Percentiles rank a stretch among this genome's conserved stretches.
Evolutionary conservation across 2,888 invertebrate genomes (phyloP).

Genomic region (Caenorhabditis imperialis): DNA sequence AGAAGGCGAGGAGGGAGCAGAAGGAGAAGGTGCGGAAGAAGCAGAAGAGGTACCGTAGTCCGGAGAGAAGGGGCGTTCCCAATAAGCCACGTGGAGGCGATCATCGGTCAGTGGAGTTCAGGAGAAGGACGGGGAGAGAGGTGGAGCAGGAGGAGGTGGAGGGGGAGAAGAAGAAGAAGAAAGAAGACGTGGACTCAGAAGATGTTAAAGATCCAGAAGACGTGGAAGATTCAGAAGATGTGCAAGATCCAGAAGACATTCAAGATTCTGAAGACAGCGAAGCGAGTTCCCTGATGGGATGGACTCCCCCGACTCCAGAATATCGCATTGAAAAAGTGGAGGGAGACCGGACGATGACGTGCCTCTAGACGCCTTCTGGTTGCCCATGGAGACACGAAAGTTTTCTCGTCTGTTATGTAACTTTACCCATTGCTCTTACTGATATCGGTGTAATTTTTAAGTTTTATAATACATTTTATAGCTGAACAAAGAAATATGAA

Average conservation of each 20-base stretch:
- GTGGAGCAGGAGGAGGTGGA: background rate
- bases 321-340: background rate
- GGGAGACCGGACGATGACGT: background rate
- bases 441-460: too few species aligned
- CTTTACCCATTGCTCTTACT: too few species aligned
- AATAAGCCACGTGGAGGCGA: background rate
- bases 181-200: background rate
- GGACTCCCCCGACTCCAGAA: too few species aligned
- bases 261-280: too few species aligned
- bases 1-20: too few species aligned
- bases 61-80: background rate
- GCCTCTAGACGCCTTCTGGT: conserved; percentile 1
- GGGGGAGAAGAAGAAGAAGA: background rate
- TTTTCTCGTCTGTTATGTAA: background rate
- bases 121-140: background rate
- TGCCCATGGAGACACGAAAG: conserved; percentile 10
- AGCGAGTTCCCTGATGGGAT: too few species aligned
- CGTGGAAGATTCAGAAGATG: background rate
- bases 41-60: conserved; percentile 5
- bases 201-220: too few species aligned
- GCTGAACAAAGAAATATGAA: too few species aligned
- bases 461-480: too few species aligned
- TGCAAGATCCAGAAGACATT: too few species aligned
- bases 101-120: background rate
- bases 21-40: background rate